Percentiles rank a stretch among this genome's conserved stretches.
These are phyloP conservation scores for Orthosia incerta DNA, from an alignment of 2,888 invertebrate genomes.

Conservation along the genomic window DNA sequence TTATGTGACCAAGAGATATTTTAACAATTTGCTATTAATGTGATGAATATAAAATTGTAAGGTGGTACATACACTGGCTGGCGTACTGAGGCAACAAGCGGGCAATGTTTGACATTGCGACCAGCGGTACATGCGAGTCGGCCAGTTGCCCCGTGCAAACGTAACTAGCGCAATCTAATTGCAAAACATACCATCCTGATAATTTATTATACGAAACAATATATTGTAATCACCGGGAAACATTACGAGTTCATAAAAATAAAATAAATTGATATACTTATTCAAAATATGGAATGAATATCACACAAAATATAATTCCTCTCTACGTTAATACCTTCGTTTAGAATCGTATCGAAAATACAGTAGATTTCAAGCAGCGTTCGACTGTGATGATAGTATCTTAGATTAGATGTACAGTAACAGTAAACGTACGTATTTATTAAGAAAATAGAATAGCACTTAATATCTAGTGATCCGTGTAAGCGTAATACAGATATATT, in stretches of 20 bases:
- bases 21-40: constrained; percentile 80
- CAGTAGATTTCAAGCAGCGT: constrained; percentile 60
- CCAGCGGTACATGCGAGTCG: constrained; percentile 31
- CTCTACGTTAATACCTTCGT: constrained; percentile 74
- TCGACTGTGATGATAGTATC: constrained; percentile 69
- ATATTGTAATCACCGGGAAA: constrained; percentile 79
- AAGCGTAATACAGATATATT: constrained; percentile 90
- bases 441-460: constrained; percentile 90
- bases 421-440: constrained; percentile 85
- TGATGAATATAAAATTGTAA: constrained; percentile 73
- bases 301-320: constrained; percentile 88
- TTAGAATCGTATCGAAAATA: constrained; percentile 65
- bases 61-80: constrained; percentile 57
- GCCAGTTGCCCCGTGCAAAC: constrained; percentile 76
- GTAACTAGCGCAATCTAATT: constrained; percentile 90
- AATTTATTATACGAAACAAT: constrained; percentile 72
- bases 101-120: constrained; percentile 87
- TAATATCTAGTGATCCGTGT: constrained; percentile 90
- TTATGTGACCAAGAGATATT: constrained; percentile 81
- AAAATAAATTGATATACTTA: constrained; percentile 79
- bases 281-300: constrained; percentile 87
- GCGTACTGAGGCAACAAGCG: constrained; percentile 67
- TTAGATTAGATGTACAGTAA: constrained; percentile 79
- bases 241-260: constrained; percentile 80
- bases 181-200: constrained; percentile 77